These are phyloP conservation scores for Sus scrofa DNA, from an alignment of 2,113 vertebrate genomes.

Conservation along the genomic window T2T-Sscrofa CM000821.6:15695501-15696000, in stretches of 20 bases:
- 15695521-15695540: background rate
- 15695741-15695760: background rate
- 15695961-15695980: background rate
- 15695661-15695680: background rate
- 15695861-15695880: background rate
- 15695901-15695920: background rate
- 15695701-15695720: background rate
- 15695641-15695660: background rate
- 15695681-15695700: background rate
- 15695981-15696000: background rate
- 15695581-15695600: too few species aligned
- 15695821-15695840: background rate
- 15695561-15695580: background rate
- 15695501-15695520: background rate
- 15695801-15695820: background rate
- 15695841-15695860: background rate
- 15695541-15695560: background rate
- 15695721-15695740: too few species aligned
- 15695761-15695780: background rate
- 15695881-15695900: background rate
- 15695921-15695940: background rate
- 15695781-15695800: background rate
- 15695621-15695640: too few species aligned
- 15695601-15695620: background rate
- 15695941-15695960: background rate